These are phyloP conservation scores for Calcarius lapponicus DNA, from an alignment of 2,797 vertebrate species.

Conservation along the genomic window DNA sequence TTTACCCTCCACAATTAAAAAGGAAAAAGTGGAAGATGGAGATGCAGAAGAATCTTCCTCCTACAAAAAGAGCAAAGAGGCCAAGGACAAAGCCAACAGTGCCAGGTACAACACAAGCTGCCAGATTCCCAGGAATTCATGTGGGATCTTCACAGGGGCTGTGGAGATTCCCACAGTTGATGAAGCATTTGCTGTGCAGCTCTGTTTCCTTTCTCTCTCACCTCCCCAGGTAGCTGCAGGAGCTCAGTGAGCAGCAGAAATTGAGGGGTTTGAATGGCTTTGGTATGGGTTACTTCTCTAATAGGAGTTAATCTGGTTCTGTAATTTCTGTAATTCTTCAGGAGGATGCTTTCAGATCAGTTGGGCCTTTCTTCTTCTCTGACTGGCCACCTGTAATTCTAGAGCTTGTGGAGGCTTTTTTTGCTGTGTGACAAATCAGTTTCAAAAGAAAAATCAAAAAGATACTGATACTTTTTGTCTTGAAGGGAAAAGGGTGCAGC, in stretches of 20 bases:
- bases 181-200: background rate
- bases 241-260: background rate
- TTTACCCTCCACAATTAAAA: slow-evolving; percentile 90
- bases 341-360: background rate
- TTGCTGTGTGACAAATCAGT: background rate
- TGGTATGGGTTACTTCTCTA: background rate
- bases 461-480: background rate
- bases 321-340: background rate
- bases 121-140: background rate
- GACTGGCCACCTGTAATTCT: background rate
- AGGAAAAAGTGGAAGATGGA: slow-evolving; percentile 79
- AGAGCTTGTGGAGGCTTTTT: background rate
- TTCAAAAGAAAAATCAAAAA: background rate
- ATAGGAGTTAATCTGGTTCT: background rate
- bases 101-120: slow-evolving; percentile 78
- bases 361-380: background rate
- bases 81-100: slow-evolving; percentile 90
- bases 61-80: slow-evolving; percentile 90
- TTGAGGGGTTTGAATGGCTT: background rate
- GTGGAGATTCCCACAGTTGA: background rate
- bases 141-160: background rate
- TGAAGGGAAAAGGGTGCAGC: background rate
- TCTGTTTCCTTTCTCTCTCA: background rate
- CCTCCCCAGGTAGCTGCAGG: background rate
- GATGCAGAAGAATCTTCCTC: slow-evolving; percentile 78